Evolutionary conservation across 2,888 invertebrate species (phyloP).

Genomic region (Tenthredo notha): DNA sequence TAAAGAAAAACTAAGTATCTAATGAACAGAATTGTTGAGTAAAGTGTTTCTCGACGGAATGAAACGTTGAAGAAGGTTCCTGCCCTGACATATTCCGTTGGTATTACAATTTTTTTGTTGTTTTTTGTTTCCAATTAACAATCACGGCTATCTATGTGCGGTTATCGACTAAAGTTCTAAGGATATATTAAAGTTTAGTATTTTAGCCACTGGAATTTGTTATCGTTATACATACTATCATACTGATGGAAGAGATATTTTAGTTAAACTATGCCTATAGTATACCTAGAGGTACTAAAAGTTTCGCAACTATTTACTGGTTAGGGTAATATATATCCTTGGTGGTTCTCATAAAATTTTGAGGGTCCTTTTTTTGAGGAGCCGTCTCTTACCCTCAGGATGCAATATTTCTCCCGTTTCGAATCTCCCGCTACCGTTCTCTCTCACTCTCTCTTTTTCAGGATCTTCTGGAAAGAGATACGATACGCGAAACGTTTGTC

Average conservation of each 20-base stretch:
- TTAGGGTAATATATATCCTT: constrained; percentile 4
- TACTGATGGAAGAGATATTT: not conserved
- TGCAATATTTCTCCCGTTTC: constrained; percentile 36
- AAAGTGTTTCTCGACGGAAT: not conserved
- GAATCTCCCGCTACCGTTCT: constrained; percentile 10
- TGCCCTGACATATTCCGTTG: not conserved
- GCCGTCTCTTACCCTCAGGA: constrained; percentile 5
- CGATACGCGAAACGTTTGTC: constrained; percentile 45
- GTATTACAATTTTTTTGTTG: not conserved
- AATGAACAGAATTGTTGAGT: not conserved
- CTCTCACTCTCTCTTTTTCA: too few species aligned
- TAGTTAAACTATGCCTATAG: constrained; percentile 5
- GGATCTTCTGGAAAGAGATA: not conserved
- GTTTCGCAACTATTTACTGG: constrained; percentile 17
- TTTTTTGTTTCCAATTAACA: not conserved
- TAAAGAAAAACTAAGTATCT: not conserved
- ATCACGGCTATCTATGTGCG: not conserved
- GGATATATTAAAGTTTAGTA: not conserved
- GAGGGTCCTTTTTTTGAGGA: constrained; percentile 17
- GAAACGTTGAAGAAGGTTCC: constrained; percentile 9
- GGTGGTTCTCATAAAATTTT: constrained; percentile 37
- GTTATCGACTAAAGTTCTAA: not conserved
- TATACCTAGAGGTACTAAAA: not conserved
- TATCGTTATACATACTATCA: not conserved
- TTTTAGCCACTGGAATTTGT: constrained; percentile 21